Base-by-base conservation (phyloP, 2,888 invertebrate genomes). In the Dolichopus griseipennis region DNA sequence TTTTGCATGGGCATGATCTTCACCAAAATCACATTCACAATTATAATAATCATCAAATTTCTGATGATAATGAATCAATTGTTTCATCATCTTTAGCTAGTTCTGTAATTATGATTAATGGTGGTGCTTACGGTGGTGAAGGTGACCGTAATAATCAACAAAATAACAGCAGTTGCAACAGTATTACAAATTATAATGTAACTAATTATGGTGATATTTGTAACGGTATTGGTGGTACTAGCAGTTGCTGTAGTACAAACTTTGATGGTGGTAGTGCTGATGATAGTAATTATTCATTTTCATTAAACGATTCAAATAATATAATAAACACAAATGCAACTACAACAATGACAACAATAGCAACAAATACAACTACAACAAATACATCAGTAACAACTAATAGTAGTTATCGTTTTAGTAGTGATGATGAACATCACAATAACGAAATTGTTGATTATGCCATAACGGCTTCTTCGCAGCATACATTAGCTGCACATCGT, bases 391-490 rank as follows among this genome's bases (percentile, higher is more conserved):
- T 68, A 65, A 67, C 20, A 34, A 69, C 62, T 69, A 68, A 66
- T 66, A 68, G 52, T 63, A 65, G 66, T 65, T 52, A 52, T 52
- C 52, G 52, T 52, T 52, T 63, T 67, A 18, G 61, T 27, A 63
- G 65, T 52, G 61, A 65, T 52, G 61, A 67, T 64, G 67, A 67
- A 64, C 64, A 67, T 64, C 21, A 63, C 64, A 68, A 65, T 52
- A 65, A 61, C 37, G 72, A 75, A 62, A 73, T 75, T 71, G 74
- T 75, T 67, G 74, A 75, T 72, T 76, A 73, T 27, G 70, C 75
- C 65, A 65, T 74, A 67, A 74, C 75, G 65, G 73, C 76, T 41
- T 74, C 74, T 66, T 73, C 76, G 73, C 77, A 78, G 1, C 79
- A 79, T 66, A 78, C 78, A 34, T 72, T 75, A 18, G 68, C 76